phyloP scores from a whole-genome alignment of 2,797 vertebrate species.

The Hephaestus fuliginosus region DNA sequence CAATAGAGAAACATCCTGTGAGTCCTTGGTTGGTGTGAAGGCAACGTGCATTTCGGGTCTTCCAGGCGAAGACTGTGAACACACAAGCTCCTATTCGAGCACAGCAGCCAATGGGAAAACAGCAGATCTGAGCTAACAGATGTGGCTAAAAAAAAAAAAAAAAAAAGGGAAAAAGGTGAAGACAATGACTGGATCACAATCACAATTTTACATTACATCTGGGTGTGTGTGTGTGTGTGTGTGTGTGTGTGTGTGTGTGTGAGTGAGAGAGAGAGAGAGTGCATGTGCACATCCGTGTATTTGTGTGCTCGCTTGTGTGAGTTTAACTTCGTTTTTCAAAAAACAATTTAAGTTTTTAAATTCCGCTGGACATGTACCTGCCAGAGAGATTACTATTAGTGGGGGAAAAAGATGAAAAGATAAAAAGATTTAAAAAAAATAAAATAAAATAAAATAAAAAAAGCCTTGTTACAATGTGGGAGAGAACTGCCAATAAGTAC shows the following conservation, averaged over 20 bases:
- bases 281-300: slow-evolving; percentile 3
- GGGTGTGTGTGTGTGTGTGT: slow-evolving; percentile 51
- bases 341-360: slow-evolving; percentile 74
- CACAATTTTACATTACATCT: slow-evolving; percentile 59
- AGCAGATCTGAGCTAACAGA: slow-evolving; percentile 21
- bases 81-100: slow-evolving; percentile 35
- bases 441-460: slow-evolving; percentile 53
- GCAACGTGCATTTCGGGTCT: slow-evolving; percentile 56
- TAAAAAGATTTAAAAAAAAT: slow-evolving; percentile 11
- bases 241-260: slow-evolving; percentile 63
- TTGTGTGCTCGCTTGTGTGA: slow-evolving; percentile 67
- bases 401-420: slow-evolving; percentile 32
- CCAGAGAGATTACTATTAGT: slow-evolving; percentile 87
- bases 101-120: slow-evolving; percentile 42
- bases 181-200: slow-evolving; percentile 79
- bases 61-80: slow-evolving; percentile 69
- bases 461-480: slow-evolving; percentile 85
- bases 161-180: slow-evolving; percentile 63
- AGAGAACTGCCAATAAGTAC: slow-evolving; percentile 89
- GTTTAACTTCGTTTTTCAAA: slow-evolving; percentile 60
- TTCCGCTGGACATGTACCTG: slow-evolving; percentile 84
- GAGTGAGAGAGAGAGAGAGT: slow-evolving; percentile 7
- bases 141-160: slow-evolving; percentile 8
- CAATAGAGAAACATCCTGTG: slow-evolving; percentile 38
- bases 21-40: slow-evolving; percentile 42